Percentiles rank a stretch among this genome's conserved stretches.
phyloP scores from a whole-genome alignment of 2,888 invertebrate species.

The Neuroscelio doddi region DNA sequence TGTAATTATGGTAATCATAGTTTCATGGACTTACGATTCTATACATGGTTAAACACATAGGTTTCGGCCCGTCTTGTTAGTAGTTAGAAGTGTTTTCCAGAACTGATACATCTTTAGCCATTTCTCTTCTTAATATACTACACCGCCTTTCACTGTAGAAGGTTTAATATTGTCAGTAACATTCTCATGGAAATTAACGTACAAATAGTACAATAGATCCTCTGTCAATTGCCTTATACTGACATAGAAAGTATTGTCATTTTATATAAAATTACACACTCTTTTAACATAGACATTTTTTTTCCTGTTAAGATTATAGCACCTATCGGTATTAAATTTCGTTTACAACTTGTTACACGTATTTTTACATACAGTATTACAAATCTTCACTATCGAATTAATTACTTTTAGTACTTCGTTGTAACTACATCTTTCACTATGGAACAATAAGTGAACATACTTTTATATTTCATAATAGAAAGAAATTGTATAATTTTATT shows the following conservation, averaged over 20 bases:
- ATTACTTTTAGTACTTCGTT: too few relatives aligned
- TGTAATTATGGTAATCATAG: too few relatives aligned
- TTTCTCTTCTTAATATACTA: slow-evolving; percentile 69
- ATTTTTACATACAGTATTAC: too few relatives aligned
- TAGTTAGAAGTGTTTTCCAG: slow-evolving; percentile 53
- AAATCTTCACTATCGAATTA: too few relatives aligned
- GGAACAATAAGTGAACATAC: too few relatives aligned
- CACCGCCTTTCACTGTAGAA: slow-evolving; percentile 67
- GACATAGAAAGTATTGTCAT: slow-evolving; percentile 20
- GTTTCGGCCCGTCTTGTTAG: slow-evolving; percentile 49
- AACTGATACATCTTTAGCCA: slow-evolving; percentile 68
- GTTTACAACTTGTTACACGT: slow-evolving; percentile 22
- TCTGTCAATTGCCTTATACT: slow-evolving; percentile 1
- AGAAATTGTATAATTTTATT: too few relatives aligned
- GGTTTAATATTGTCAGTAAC: slow-evolving; percentile 56
- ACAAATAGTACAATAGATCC: slow-evolving; percentile 24
- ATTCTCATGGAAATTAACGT: slow-evolving; percentile 46
- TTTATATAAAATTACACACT: neutral
- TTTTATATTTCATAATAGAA: too few relatives aligned
- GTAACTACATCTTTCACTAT: too few relatives aligned
- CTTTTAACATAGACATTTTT: slow-evolving; percentile 6
- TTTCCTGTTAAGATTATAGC: too few relatives aligned
- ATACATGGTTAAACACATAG: slow-evolving; percentile 53
- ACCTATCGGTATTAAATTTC: slow-evolving; percentile 9
- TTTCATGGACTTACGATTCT: slow-evolving; percentile 60